Base-by-base conservation (phyloP, 2,797 vertebrate genomes). In the Benthosema pterotum region DNA sequence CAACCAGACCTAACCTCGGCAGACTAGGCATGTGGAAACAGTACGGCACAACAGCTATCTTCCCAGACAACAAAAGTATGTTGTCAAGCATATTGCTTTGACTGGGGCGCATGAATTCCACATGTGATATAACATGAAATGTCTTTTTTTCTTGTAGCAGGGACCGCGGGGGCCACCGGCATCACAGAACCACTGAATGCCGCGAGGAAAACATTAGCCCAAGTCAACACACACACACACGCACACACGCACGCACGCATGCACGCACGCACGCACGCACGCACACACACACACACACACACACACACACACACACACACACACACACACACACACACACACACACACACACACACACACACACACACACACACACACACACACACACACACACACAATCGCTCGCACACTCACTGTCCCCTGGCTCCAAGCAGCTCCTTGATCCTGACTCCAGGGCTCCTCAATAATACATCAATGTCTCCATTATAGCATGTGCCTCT, bases 381-480 rank as follows among this genome's bases (percentile, higher is more conserved):
- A 19, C 15, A 46, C 16, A 46, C 15, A 16, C 16, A 50, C 16
- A 18, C 16, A 50, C 48, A 51, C 11, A 4, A 16, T 4, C 80
- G 83, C 73, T 72, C 75, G 56, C 76, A 53, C 63, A 55, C 79
- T 58, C 22, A 74, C 77, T 66, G 57, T 78, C 78, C 70, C 85
- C 75, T 55, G 75, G 77, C 82, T 68, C 73, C 68, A 18, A 80
- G 83, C 75, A 65, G 63, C 77, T 83, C 83, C 88, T 83, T 91
- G 87, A 89, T 89, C 84, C 80, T 79, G 38, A 83, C 88, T 87
- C 84, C 55, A 83, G 85, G 88, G 88, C 90, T 93, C 82, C 91
- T 95, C 91, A 94, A 94, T 95, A 94, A 95, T 94, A 94, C 89
- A 96, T 95, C 91, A 82, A 71, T 86, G 89, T 89, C 91, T 93